A percentile compares a stretch with the other conserved stretches of the same genome.
These are phyloP conservation scores for Osmerus eperlanus DNA, from an alignment of 2,113 vertebrate species.

Conservation along the genomic window DNA sequence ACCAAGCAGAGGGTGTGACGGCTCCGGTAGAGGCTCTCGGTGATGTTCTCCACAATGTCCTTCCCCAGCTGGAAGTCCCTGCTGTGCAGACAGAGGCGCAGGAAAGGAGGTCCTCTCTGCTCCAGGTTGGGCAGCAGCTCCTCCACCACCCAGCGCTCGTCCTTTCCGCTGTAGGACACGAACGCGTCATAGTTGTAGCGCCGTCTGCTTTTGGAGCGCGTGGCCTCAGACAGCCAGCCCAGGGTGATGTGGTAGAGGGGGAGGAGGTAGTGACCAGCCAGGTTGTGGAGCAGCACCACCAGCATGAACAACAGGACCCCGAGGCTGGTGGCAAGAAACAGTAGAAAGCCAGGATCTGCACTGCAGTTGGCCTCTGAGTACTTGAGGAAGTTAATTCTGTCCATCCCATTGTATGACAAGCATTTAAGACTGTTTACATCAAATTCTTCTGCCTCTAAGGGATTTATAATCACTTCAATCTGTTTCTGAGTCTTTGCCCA, in stretches of 20 bases:
- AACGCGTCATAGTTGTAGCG: constrained; percentile 58
- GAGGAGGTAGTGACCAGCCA: neutral
- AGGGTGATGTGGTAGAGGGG: neutral
- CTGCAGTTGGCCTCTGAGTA: constrained; percentile 3
- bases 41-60: constrained; percentile 62
- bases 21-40: constrained; percentile 69
- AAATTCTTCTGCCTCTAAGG: too few relatives aligned
- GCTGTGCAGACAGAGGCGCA: constrained; percentile 72
- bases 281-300: neutral
- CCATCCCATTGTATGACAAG: neutral
- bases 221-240: constrained; percentile 2
- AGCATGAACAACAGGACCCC: neutral
- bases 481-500: neutral
- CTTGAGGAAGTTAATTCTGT: neutral
- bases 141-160: constrained; percentile 65
- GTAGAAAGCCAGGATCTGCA: constrained; percentile 1
- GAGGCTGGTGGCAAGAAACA: neutral
- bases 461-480: neutral
- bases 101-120: neutral
- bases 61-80: constrained; percentile 25
- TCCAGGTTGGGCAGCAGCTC: constrained; percentile 62
- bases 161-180: constrained; percentile 64
- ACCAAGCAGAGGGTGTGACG: constrained; percentile 49
- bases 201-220: neutral
- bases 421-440: neutral